Percentiles rank a stretch among this genome's conserved stretches.
phyloP scores from a whole-genome alignment of 2,888 invertebrate species.

The Netelia inedita region DNA sequence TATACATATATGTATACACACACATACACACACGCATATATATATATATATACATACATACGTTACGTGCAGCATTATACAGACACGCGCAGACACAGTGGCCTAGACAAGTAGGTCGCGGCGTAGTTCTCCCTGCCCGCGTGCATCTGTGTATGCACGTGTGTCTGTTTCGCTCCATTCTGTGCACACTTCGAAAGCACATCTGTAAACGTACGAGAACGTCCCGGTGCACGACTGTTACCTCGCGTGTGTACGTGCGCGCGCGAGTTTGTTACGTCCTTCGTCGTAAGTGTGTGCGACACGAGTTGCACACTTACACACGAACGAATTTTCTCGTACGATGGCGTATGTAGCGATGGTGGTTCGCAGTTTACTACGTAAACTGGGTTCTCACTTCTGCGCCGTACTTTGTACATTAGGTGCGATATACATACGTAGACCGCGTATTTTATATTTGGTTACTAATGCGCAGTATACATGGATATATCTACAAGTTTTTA shows the following conservation, averaged over 20 bases:
- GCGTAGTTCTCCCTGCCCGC: constrained; percentile 80
- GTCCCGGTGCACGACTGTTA: constrained; percentile 51
- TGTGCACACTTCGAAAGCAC: constrained; percentile 8
- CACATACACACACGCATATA: not conserved
- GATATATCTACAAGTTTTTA: constrained; percentile 9
- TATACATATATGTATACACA: not conserved
- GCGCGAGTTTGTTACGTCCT: constrained; percentile 56
- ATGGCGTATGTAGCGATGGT: constrained; percentile 62
- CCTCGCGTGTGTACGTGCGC: constrained; percentile 27
- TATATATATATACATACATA: constrained; percentile 39
- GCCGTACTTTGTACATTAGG: constrained; percentile 71
- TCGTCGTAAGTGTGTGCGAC: constrained; percentile 31
- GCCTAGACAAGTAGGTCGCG: constrained; percentile 84
- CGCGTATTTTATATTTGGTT: not conserved
- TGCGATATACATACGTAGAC: constrained; percentile 26
- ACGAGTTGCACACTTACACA: constrained; percentile 40
- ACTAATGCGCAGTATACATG: not conserved
- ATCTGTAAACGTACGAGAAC: constrained; percentile 52
- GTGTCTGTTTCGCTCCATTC: constrained; percentile 35
- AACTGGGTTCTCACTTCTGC: constrained; percentile 75
- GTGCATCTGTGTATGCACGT: constrained; percentile 62
- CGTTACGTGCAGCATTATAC: constrained; percentile 52
- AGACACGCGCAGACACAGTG: constrained; percentile 75
- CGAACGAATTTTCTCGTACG: constrained; percentile 50
- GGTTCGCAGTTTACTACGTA: constrained; percentile 76